Percentiles rank a stretch among this genome's conserved stretches.
These are phyloP conservation scores for Drosophila nr. perissopoda DNA, from an alignment of 2,888 invertebrate species.

Conservation along the genomic window DNA sequence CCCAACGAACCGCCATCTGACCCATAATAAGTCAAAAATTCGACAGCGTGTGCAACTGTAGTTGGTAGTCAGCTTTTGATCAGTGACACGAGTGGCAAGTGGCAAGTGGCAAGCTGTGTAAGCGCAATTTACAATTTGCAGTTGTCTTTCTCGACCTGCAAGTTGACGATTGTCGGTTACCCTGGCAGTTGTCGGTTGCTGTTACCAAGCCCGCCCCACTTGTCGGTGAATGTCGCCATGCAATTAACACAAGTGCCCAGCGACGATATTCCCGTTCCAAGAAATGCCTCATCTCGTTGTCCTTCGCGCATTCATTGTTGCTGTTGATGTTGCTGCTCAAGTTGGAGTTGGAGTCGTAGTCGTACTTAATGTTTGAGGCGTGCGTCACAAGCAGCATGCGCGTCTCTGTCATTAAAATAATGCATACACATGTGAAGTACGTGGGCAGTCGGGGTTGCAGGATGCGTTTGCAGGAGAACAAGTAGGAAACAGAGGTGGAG, in stretches of 20 bases:
- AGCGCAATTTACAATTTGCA: constrained; percentile 10
- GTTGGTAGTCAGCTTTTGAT: constrained; percentile 50
- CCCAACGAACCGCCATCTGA: constrained; percentile 43
- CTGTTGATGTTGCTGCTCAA: constrained; percentile 20
- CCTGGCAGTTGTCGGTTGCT: constrained; percentile 10
- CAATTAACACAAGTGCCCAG: constrained; percentile 84
- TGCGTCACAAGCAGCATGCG: constrained; percentile 71
- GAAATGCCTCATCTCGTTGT: constrained; percentile 61
- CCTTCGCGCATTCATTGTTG: constrained; percentile 60
- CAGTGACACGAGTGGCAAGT: constrained; percentile 52
- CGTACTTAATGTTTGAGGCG: constrained; percentile 72
- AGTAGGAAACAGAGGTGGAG: background rate
- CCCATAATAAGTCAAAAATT: constrained; percentile 53
- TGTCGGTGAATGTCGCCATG: constrained; percentile 76
- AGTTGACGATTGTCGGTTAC: constrained; percentile 13
- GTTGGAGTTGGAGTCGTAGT: constrained; percentile 41
- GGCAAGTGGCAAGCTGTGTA: constrained; percentile 27
- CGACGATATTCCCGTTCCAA: constrained; percentile 46
- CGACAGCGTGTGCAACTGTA: constrained; percentile 21
- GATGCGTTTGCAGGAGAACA: constrained; percentile 18
- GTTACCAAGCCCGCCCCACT: constrained; percentile 58
- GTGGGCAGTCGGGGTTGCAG: constrained; percentile 66
- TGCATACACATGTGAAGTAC: constrained; percentile 79
- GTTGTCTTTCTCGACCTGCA: constrained; percentile 7
- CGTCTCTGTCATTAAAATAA: constrained; percentile 82